These are phyloP conservation scores for Caenorhabditis virilis DNA, from an alignment of 2,888 invertebrate species.

Conservation along the genomic window DNA sequence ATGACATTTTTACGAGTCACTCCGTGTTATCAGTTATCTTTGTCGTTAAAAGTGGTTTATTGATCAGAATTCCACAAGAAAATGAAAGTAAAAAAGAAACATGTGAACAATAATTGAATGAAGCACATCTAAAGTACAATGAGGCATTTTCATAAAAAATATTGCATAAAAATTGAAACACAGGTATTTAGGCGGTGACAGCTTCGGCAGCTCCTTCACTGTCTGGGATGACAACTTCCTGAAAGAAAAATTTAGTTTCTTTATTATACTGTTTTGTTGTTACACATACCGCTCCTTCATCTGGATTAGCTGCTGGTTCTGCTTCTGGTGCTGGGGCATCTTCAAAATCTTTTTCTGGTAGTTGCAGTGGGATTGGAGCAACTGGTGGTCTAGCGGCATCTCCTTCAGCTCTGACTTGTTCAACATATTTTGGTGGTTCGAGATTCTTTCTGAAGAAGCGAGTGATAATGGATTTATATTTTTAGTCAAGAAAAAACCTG, in stretches of 20 bases:
- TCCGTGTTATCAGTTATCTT: too few relatives aligned
- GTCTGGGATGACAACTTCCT: conserved; percentile 41
- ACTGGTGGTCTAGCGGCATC: conserved; percentile 65
- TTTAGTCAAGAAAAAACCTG: conserved; percentile 24
- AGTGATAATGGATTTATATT: neutral
- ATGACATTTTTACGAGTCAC: too few relatives aligned
- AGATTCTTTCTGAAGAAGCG: conserved; percentile 56
- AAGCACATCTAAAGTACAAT: too few relatives aligned
- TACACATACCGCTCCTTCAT: conserved; percentile 38
- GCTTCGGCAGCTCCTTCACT: conserved; percentile 37
- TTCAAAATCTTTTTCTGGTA: conserved; percentile 57
- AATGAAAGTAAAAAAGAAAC: too few relatives aligned
- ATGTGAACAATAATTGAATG: too few relatives aligned
- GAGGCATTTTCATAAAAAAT: neutral
- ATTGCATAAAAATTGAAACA: conserved; percentile 10
- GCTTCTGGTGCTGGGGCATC: conserved; percentile 20
- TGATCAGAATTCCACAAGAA: too few relatives aligned
- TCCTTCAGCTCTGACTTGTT: conserved; percentile 67
- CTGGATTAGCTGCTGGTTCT: conserved; percentile 29
- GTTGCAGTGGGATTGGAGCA: conserved; percentile 59
- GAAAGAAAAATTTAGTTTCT: neutral
- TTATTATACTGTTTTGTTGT: too few relatives aligned
- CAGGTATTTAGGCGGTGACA: conserved; percentile 21
- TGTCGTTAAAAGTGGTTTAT: too few relatives aligned
- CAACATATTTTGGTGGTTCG: conserved; percentile 68